Evolutionary conservation across 2,797 vertebrate genomes (phyloP).

Genomic region (Esox lucius): DNA sequence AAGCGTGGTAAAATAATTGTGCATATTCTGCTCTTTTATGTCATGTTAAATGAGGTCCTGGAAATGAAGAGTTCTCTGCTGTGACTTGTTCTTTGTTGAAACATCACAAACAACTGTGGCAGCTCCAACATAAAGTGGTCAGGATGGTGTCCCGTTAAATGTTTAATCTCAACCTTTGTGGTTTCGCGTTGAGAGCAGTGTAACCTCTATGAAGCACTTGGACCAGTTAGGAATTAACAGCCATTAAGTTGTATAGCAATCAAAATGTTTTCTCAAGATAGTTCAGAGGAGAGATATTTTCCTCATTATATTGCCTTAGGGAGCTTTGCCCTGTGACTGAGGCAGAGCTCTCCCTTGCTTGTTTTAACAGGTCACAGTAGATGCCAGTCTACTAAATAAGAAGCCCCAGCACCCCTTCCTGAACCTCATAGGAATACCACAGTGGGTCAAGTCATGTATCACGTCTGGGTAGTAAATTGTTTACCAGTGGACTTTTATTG

Average conservation of each 20-base stretch:
- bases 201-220: not conserved
- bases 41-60: too few relatives aligned
- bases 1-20: too few relatives aligned
- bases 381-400: not conserved
- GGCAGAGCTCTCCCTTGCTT: not conserved
- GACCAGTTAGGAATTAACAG: not conserved
- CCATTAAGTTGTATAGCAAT: not conserved
- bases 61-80: too few relatives aligned
- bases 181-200: not conserved
- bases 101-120: too few relatives aligned
- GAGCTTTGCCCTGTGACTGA: not conserved
- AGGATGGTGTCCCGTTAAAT: too few relatives aligned
- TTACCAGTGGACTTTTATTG: constrained; percentile 53
- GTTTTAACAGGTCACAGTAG: not conserved
- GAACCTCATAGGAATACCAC: constrained; percentile 39
- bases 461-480: constrained; percentile 52
- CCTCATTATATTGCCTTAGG: not conserved
- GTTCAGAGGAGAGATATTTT: not conserved
- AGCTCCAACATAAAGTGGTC: too few relatives aligned
- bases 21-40: too few relatives aligned
- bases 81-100: too few relatives aligned
- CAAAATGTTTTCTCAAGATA: not conserved
- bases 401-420: not conserved
- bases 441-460: constrained; percentile 42
- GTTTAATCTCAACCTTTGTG: too few relatives aligned